Evolutionary conservation across 92 coral and sea anemone genomes (phyloP), one percentile per base, ranked within the genome.

Genomic region (Epizoanthus ramosus): DNA sequence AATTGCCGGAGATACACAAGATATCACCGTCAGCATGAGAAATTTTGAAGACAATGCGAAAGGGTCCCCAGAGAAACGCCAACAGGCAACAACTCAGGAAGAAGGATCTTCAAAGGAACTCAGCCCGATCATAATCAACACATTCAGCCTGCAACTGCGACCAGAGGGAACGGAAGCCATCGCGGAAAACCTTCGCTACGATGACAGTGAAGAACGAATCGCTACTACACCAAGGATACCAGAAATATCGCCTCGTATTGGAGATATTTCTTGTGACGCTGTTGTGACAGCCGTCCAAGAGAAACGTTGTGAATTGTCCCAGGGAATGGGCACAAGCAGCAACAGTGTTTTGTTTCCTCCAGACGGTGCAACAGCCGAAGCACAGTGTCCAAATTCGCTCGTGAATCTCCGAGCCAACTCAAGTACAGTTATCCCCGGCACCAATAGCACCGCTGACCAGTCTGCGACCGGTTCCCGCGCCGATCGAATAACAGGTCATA

Each of bases 111-210:
- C 80, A 57, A 5, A 6, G 13, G 71, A 60, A 22, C 71, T 63
- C 71, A 61, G 68, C 3, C 82, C 82, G 15, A 23, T 77, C 21
- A 77, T 77, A 41, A 35, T 77, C 22, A 61, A 77, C 71, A 61
- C 82, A 2, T 77, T 77, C 39, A 59, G 70, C n/a, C 45, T 77
- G 15, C 58, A 77, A 2, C 58, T 69, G 22, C 58, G 60, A 13
- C 69, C 45, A 61, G 47, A 60, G 8, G 58, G 53, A 22, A 7
- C 50, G 16, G 41, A 77, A 8, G 23, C 6, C 18, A 22, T 60
- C 60, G 70, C 43, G 2, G 35, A 41, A 15, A 31, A 60, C 6
- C n/a, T 39, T 35, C 37, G 65, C 50, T 59, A n/a, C 41, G 69
- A 19, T 3, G 41, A 19, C 57, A 61, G 19, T 21, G 45, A 56